Percentiles rank a stretch among this genome's conserved stretches.
Conservation (phyloP, 2,797 vertebrate genomes). For the Neomorphus geoffroyi region DNA sequence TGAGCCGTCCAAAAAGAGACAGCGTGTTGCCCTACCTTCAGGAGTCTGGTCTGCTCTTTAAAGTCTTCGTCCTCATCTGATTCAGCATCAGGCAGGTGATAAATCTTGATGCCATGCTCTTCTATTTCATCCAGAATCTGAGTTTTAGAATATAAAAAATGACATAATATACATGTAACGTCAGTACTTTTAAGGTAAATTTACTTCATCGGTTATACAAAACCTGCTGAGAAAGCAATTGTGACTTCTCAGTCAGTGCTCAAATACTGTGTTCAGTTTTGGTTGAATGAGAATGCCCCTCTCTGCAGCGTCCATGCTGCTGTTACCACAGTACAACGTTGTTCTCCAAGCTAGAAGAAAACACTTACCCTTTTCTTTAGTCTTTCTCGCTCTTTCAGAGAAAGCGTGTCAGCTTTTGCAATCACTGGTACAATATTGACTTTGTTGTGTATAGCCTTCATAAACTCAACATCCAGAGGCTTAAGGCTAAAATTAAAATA, state of each 20-base stretch:
- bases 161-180: neutral
- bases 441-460: constrained; percentile 99
- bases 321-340: neutral
- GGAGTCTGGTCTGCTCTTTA: constrained; percentile 94
- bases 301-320: neutral
- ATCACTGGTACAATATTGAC: constrained; percentile 98
- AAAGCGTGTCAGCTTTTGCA: constrained; percentile 96
- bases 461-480: constrained; percentile 96
- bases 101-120: constrained; percentile 96
- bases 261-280: too few relatives aligned
- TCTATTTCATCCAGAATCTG: constrained; percentile 97
- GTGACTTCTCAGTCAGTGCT: too few relatives aligned
- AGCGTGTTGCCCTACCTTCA: constrained; percentile 81
- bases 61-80: constrained; percentile 98
- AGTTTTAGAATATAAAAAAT: neutral
- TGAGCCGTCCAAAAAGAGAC: neutral
- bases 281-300: neutral
- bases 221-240: neutral
- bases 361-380: constrained; percentile 92
- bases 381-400: constrained; percentile 92
- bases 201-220: neutral
- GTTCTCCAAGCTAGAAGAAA: neutral
- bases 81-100: constrained; percentile 95
- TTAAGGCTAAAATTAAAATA: constrained; percentile 83
- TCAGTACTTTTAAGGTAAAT: neutral